Percentiles rank a stretch among this genome's conserved stretches.
Conservation (phyloP, 2,888 invertebrate genomes). For the Seira musarum region DNA sequence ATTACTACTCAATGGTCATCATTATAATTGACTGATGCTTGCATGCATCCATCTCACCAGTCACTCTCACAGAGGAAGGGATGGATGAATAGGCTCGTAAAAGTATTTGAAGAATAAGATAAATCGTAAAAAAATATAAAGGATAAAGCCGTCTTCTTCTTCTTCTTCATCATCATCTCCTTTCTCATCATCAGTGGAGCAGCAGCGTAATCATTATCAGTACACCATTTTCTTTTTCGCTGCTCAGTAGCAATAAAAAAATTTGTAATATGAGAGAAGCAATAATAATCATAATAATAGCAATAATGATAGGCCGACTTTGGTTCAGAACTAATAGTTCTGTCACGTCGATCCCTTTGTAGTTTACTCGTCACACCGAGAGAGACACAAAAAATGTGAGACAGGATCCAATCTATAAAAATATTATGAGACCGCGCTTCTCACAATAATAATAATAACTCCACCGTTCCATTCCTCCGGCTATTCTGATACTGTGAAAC, state of each 20-base stretch:
- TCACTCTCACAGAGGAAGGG: too few relatives aligned
- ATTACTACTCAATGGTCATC: constrained; percentile 35
- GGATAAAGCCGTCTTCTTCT: too few relatives aligned
- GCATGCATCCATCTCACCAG: too few relatives aligned
- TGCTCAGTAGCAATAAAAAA: constrained; percentile 26
- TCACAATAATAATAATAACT: too few relatives aligned
- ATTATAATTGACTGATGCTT: neutral
- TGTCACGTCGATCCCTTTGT: constrained; percentile 69
- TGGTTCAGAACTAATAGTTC: constrained; percentile 70
- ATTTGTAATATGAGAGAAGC: constrained; percentile 35
- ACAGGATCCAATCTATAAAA: too few relatives aligned
- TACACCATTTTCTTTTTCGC: neutral
- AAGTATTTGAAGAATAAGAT: too few relatives aligned
- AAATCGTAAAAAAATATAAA: too few relatives aligned
- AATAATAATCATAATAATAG: constrained; percentile 54
- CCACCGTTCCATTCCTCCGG: too few relatives aligned
- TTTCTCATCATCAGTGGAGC: constrained; percentile 25
- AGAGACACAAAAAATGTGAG: neutral
- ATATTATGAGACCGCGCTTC: too few relatives aligned
- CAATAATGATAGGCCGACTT: constrained; percentile 67
- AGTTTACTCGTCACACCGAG: constrained; percentile 7
- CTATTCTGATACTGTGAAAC: too few relatives aligned
- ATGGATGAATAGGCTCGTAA: too few relatives aligned
- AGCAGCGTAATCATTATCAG: neutral
- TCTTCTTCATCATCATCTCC: too few relatives aligned